Evolutionary conservation across 30 jellyfish, hydroid and myxozoan genomes (phyloP).

Genomic region (Aurelia aurita complex sp. Pacific): DNA sequence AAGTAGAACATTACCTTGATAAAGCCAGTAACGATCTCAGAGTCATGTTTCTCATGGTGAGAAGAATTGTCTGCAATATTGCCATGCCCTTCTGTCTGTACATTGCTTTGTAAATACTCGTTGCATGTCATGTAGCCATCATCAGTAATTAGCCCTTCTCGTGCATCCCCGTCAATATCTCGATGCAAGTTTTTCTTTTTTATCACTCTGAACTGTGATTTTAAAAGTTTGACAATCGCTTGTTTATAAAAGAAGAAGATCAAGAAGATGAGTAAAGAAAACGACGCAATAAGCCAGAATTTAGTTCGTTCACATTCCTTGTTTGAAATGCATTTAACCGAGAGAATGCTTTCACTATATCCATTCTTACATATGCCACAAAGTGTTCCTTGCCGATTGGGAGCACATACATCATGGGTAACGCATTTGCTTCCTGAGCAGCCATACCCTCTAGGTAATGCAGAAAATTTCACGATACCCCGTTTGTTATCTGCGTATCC

Average conservation of each 20-base stretch:
- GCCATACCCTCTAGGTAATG: background rate
- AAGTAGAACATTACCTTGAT: slow-evolving; percentile 38
- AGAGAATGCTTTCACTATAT: background rate
- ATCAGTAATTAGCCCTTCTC: background rate
- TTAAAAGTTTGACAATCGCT: background rate
- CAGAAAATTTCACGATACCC: background rate
- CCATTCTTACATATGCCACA: background rate
- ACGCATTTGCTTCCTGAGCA: background rate
- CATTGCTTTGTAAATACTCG: background rate
- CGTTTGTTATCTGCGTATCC: background rate
- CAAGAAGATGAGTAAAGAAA: background rate
- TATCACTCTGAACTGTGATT: background rate
- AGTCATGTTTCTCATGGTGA: background rate
- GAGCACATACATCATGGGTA: background rate
- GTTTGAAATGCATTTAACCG: background rate
- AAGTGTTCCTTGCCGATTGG: background rate
- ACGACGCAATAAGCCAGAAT: background rate
- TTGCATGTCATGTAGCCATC: background rate
- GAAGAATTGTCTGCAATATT: no score
- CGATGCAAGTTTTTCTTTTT: background rate
- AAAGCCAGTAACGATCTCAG: slow-evolving; percentile 6
- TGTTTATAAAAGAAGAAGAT: background rate
- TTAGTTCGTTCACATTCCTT: background rate
- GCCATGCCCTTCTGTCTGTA: no score
- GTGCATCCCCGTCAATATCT: background rate